Base-by-base conservation (phyloP, 2,888 invertebrate species). In the Pristionchus fissidentatus region DNA sequence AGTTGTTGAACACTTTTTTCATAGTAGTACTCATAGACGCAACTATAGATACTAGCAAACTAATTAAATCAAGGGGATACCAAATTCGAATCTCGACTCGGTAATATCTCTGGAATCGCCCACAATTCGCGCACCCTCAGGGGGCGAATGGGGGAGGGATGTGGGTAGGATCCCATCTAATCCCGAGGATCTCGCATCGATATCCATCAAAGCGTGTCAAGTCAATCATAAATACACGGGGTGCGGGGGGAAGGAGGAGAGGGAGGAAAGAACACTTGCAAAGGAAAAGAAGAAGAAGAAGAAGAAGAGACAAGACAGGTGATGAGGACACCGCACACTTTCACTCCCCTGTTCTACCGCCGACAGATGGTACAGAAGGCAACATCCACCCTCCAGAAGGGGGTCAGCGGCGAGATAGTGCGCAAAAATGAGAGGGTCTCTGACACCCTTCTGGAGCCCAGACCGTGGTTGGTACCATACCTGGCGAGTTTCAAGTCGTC, bases 231-330 rank as follows among this genome's bases (percentile, higher is more conserved):
- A 66, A 66, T 66, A 66, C 29, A 66, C 15, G 66, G 66, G n/a
- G 10, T 15, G n/a, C 4, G 66, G 55, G 55, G n/a, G 22, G 22
- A 55, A 4, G 66, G 66, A 22, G 10, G 66, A n/a, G 66, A 38
- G 38, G 66, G 41, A 55, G 66, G 66, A 66, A 66, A 66, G 66
- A 66, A 66, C 66, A 66, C 66, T 66, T 66, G 66, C 66, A 66
- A n/a, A n/a, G n/a, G n/a, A n/a, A n/a, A n/a, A n/a, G n/a, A n/a
- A n/a, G n/a, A n/a, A n/a, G n/a, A n/a, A n/a, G n/a, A n/a, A n/a
- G n/a, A n/a, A n/a, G n/a, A n/a, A n/a, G n/a, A n/a, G n/a, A n/a
- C n/a, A n/a, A n/a, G n/a, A 66, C 66, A 66, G 66, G 66, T 66
- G 66, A 66, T 66, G 66, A 66, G 66, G 66, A 66, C 66, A 66